Evolutionary conservation across 1,140 invertebrate genomes (phyloP).

Genomic region (Drosophila willistoni): DNA sequence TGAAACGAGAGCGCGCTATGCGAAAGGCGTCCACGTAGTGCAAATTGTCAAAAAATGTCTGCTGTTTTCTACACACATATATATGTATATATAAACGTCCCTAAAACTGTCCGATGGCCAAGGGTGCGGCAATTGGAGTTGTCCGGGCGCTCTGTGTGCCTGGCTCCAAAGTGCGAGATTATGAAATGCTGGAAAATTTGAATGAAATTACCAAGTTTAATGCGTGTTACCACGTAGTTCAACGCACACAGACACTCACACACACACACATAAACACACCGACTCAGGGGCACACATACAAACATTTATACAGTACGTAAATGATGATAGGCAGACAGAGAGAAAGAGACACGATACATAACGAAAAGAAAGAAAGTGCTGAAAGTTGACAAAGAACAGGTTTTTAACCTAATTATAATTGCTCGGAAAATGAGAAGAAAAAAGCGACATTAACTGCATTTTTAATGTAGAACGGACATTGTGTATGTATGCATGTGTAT

Average conservation of each 20-base stretch:
- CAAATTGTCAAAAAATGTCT: conserved; percentile 66
- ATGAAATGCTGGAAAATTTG: conserved; percentile 58
- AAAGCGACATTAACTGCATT: conserved; percentile 14
- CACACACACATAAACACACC: not conserved
- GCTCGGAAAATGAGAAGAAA: conserved; percentile 35
- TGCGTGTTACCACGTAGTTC: conserved; percentile 78
- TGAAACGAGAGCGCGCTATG: not conserved
- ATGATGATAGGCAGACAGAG: conserved; percentile 21
- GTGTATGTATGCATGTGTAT: conserved; percentile 30
- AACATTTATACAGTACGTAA: conserved; percentile 11
- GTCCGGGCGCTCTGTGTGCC: conserved; percentile 23
- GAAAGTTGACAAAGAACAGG: conserved; percentile 77
- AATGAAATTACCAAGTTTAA: conserved; percentile 65
- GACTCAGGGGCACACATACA: conserved; percentile 33
- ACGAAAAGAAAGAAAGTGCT: conserved; percentile 70
- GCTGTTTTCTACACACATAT: conserved; percentile 41
- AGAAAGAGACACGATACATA: conserved; percentile 18
- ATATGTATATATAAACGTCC: not conserved
- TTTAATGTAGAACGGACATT: conserved; percentile 12
- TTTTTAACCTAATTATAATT: conserved; percentile 78
- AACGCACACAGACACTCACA: conserved; percentile 1
- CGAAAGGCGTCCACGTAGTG: conserved; percentile 69
- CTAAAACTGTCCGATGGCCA: conserved; percentile 35
- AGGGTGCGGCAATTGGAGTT: conserved; percentile 57
- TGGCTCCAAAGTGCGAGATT: conserved; percentile 67